Base-by-base conservation (phyloP, 35 echinoderm and acorn worm species). In the Heliocidaris tuberculata region DNA sequence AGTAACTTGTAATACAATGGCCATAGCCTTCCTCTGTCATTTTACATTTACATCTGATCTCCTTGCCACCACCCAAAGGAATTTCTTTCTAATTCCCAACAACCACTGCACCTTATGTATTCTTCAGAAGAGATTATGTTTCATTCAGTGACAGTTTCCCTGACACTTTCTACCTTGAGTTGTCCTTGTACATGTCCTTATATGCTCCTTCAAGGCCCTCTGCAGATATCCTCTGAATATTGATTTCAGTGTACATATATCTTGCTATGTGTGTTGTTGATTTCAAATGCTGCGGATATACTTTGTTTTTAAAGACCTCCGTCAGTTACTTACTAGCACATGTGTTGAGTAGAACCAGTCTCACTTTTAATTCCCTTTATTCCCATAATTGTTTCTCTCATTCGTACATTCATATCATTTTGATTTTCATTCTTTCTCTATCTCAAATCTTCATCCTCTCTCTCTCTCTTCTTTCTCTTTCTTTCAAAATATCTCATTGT, bases 141-240 rank as follows among this genome's bases (percentile, higher is more conserved):
- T 78, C 65, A 78, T 78, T 78, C 65, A 78, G 65, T 78, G 65
- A 78, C 65, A 78, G 65, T 78, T 78, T 78, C 65, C 27, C 27
- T 78, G 65, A n/a, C 65, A 78, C 27, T n/a, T 19, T 19, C 19
- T 78, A 78, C 27, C 65, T 78, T 78, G 65, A 78, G 65, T 3
- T 78, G 65, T 78, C 65, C 65, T 78, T 78, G 24, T 27, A 78
- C 65, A 29, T 78, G 65, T 78, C 65, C 65, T 78, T 78, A 78
- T n/a, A 78, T 19, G 19, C 65, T 78, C 65, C 65, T 78, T 78
- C 65, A 78, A 78, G 65, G 21, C 7, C 65, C 19, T 78, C 65
- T 78, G 27, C 21, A 78, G 21, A 19, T 78, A 78, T 17, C 27
- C 65, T 78, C 21, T 78, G 65, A n/a, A 78, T 78, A 78, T n/a